Evolutionary conservation across 1,140 invertebrate genomes (phyloP).

Genomic region (Temnothorax curvispinosus): DNA sequence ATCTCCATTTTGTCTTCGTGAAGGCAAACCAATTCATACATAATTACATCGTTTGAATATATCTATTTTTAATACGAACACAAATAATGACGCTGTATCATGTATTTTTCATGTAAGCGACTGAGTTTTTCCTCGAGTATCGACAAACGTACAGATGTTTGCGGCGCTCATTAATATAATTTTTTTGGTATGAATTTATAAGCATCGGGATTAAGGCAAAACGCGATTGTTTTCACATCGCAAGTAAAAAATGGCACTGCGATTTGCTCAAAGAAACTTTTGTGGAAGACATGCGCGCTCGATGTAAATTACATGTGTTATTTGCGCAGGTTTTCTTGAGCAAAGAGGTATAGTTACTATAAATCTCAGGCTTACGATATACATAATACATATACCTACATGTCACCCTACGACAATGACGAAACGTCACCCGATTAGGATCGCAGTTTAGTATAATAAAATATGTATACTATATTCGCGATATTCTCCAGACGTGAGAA

Average conservation of each 20-base stretch:
- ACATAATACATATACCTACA: neutral
- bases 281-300: neutral
- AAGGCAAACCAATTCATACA: neutral
- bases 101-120: neutral
- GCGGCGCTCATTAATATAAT: neutral
- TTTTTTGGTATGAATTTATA: neutral
- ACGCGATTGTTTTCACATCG: neutral
- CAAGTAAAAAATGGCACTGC: neutral
- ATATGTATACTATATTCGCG: constrained; percentile 5
- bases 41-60: constrained; percentile 8
- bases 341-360: constrained; percentile 45
- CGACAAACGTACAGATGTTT: neutral
- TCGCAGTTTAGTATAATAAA: neutral
- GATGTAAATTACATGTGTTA: constrained; percentile 7
- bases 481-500: constrained; percentile 14
- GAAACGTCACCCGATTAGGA: constrained; percentile 9
- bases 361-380: constrained; percentile 46
- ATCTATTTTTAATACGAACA: constrained; percentile 15
- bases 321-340: constrained; percentile 1
- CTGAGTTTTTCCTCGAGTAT: constrained; percentile 6
- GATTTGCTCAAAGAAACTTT: constrained; percentile 15
- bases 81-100: neutral
- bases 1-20: constrained; percentile 29
- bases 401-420: neutral
- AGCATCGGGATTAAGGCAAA: neutral